phyloP scores from a whole-genome alignment of 2,888 invertebrate species.

The Drosophila stalkeri region DNA sequence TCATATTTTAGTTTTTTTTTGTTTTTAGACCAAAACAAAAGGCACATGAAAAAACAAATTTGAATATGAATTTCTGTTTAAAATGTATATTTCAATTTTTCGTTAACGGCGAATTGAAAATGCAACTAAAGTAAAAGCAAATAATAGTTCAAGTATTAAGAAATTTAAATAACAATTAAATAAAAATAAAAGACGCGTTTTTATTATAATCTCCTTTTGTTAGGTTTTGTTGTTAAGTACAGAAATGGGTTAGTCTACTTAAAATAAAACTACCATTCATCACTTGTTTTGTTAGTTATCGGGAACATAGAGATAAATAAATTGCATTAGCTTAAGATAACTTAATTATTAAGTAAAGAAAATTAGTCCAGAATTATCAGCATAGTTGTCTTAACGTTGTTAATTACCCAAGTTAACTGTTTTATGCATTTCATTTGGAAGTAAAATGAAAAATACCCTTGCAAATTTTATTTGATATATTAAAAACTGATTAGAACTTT shows the following conservation, averaged over 20 bases:
- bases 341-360: conserved; percentile 26
- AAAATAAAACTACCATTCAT: conserved; percentile 30
- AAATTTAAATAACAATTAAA: conserved; percentile 3
- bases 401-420: not conserved
- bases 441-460: not conserved
- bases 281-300: conserved; percentile 28
- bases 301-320: not conserved
- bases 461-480: no score
- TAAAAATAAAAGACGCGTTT: conserved; percentile 22
- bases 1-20: conserved; percentile 34
- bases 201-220: conserved; percentile 30
- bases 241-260: conserved; percentile 56
- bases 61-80: conserved; percentile 54
- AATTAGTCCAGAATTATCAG: not conserved
- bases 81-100: conserved; percentile 44
- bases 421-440: no score
- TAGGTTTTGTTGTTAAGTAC: conserved; percentile 32
- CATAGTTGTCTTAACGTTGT: not conserved
- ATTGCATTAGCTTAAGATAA: conserved; percentile 22
- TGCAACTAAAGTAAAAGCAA: conserved; percentile 46
- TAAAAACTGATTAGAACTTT: no score
- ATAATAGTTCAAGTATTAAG: conserved; percentile 9
- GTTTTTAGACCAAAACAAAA: conserved; percentile 69
- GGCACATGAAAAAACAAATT: conserved; percentile 69
- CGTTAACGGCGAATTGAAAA: conserved; percentile 43